These are phyloP conservation scores for Rotaria socialis DNA, from an alignment of 2,888 invertebrate species.

Conservation along the genomic window DNA sequence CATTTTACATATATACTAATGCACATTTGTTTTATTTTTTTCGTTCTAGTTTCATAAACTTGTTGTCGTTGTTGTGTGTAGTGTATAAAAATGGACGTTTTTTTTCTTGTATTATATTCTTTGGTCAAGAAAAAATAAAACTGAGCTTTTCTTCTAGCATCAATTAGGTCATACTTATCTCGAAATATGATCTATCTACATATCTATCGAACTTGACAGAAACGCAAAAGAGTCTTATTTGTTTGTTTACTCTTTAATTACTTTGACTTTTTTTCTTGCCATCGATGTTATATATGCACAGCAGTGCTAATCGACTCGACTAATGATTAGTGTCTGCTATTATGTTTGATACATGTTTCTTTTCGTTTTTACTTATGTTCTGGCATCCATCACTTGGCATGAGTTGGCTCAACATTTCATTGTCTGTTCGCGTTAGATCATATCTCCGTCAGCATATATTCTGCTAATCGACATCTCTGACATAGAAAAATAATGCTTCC, in stretches of 20 bases:
- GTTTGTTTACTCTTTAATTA: conserved; percentile 26
- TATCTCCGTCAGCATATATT: conserved; percentile 1
- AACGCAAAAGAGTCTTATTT: conserved; percentile 18
- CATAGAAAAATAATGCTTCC: neutral
- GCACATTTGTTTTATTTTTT: neutral
- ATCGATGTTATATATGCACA: neutral
- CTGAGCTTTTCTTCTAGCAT: neutral
- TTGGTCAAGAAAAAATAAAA: neutral
- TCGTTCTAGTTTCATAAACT: neutral
- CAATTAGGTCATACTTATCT: conserved; percentile 15
- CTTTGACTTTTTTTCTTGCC: conserved; percentile 13
- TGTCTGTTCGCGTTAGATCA: conserved; percentile 13
- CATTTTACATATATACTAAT: neutral
- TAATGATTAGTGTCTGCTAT: conserved; percentile 32
- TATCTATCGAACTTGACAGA: conserved; percentile 16
- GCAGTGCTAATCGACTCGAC: conserved; percentile 26
- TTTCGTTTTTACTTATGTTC: neutral
- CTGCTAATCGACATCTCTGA: conserved; percentile 4
- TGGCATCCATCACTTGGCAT: conserved; percentile 18
- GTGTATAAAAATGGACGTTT: neutral
- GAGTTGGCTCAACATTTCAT: conserved; percentile 32
- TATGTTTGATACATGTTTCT: conserved; percentile 29
- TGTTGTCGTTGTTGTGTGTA: neutral
- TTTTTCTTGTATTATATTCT: neutral
- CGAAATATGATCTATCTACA: conserved; percentile 29